Evolutionary conservation across 1,140 invertebrate species (phyloP).

Genomic region (Drosophila ohnishii): DNA sequence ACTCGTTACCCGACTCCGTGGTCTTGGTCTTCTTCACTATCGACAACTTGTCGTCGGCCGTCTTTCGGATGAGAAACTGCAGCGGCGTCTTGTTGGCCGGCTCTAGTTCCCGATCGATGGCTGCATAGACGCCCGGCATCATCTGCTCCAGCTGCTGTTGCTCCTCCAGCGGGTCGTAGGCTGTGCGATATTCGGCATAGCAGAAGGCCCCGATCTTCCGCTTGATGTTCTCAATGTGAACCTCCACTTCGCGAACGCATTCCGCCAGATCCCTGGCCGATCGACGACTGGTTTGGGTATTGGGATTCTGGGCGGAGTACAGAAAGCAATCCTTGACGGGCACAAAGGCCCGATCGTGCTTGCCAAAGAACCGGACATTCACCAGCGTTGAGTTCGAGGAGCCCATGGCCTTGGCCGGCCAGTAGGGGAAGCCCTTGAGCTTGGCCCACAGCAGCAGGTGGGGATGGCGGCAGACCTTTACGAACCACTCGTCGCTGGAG

Average conservation of each 20-base stretch:
- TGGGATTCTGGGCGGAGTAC: slow-evolving; percentile 89
- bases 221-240: slow-evolving; percentile 89
- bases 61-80: slow-evolving; percentile 79
- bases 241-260: slow-evolving; percentile 86
- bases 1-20: slow-evolving; percentile 73
- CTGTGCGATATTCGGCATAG: slow-evolving; percentile 89
- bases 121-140: slow-evolving; percentile 84
- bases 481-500: slow-evolving; percentile 92
- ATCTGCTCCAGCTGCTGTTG: slow-evolving; percentile 87
- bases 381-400: slow-evolving; percentile 88
- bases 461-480: slow-evolving; percentile 93
- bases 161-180: slow-evolving; percentile 87
- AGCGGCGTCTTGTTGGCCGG: slow-evolving; percentile 81
- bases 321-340: slow-evolving; percentile 92
- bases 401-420: slow-evolving; percentile 96
- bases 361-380: slow-evolving; percentile 96
- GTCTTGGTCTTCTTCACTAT: slow-evolving; percentile 77
- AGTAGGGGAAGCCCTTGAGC: slow-evolving; percentile 96
- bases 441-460: slow-evolving; percentile 96
- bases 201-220: slow-evolving; percentile 90
- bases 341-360: slow-evolving; percentile 96
- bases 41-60: slow-evolving; percentile 76
- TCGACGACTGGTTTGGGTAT: slow-evolving; percentile 79
- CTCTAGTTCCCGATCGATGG: slow-evolving; percentile 54
- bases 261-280: slow-evolving; percentile 84